A percentile compares a stretch with the other conserved stretches of the same genome.
phyloP scores from a whole-genome alignment of 2,113 vertebrate genomes.

The Tragulus kanchil region DNA sequence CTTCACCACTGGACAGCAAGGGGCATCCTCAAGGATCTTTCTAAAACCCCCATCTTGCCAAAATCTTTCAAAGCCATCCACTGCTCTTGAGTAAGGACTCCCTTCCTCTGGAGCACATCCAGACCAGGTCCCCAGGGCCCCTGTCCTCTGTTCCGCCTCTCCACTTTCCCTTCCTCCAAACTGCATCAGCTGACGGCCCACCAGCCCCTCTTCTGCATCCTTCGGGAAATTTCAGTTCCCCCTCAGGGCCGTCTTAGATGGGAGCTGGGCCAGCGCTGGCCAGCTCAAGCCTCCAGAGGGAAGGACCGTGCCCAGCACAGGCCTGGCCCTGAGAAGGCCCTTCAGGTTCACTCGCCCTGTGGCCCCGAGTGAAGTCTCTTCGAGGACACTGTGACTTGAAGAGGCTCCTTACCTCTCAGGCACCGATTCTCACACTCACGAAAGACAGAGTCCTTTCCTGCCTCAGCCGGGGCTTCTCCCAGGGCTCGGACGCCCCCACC shows the following conservation, averaged over 20 bases:
- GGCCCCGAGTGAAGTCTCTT: not conserved
- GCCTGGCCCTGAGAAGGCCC: not conserved
- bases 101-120: accelerated
- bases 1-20: not conserved
- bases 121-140: not conserved
- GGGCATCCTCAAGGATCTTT: not conserved
- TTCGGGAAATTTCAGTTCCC: not conserved
- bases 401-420: not conserved
- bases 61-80: not conserved
- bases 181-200: accelerated
- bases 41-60: not conserved
- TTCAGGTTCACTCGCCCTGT: accelerated
- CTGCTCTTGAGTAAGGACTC: not conserved
- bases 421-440: not conserved
- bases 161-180: not conserved
- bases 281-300: not conserved
- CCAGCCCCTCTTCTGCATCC: not conserved
- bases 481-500: not conserved
- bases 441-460: not conserved
- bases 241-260: not conserved
- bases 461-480: not conserved
- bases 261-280: accelerated
- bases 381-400: not conserved
- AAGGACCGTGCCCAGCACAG: not conserved
- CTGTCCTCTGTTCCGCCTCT: not conserved